A percentile compares a stretch with the other conserved stretches of the same genome.
phyloP scores from a whole-genome alignment of 2,888 invertebrate species.

The Tenthredo notha region DNA sequence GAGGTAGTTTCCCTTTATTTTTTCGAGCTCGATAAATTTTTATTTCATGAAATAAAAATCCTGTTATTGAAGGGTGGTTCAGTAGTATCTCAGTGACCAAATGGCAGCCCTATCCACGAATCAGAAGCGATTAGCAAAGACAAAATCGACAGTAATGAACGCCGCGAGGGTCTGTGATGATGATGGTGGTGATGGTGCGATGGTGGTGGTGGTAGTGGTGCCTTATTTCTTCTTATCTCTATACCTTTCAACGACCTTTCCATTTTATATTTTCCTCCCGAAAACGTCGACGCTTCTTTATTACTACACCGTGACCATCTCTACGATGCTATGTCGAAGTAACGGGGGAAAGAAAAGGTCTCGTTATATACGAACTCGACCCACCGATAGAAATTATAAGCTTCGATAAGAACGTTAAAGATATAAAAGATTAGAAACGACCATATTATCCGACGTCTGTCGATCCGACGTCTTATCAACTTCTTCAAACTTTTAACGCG shows the following conservation, averaged over 20 bases:
- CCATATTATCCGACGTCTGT: conserved; percentile 8
- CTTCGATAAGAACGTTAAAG: conserved; percentile 36
- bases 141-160: conserved; percentile 47
- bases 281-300: conserved; percentile 25
- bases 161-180: conserved; percentile 20
- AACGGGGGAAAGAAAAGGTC: conserved; percentile 49
- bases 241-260: conserved; percentile 44
- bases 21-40: conserved; percentile 9
- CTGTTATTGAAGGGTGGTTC: background rate
- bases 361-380: conserved; percentile 46
- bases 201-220: background rate
- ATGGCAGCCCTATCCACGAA: conserved; percentile 33
- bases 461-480: conserved; percentile 28
- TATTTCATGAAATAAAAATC: conserved; percentile 22
- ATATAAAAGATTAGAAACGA: conserved; percentile 44
- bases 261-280: conserved; percentile 48
- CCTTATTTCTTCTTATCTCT: conserved; percentile 48
- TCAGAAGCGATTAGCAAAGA: conserved; percentile 50
- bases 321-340: conserved; percentile 54
- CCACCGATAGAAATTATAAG: conserved; percentile 45
- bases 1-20: background rate
- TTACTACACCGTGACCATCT: conserved; percentile 48
- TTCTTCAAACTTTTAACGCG: background rate
- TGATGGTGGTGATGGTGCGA: background rate
- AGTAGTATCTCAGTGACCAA: conserved; percentile 39